Evolutionary conservation across 1,140 invertebrate genomes (phyloP), one percentile per base, ranked within the genome.

Genomic region (Batillaria attramentaria): DNA sequence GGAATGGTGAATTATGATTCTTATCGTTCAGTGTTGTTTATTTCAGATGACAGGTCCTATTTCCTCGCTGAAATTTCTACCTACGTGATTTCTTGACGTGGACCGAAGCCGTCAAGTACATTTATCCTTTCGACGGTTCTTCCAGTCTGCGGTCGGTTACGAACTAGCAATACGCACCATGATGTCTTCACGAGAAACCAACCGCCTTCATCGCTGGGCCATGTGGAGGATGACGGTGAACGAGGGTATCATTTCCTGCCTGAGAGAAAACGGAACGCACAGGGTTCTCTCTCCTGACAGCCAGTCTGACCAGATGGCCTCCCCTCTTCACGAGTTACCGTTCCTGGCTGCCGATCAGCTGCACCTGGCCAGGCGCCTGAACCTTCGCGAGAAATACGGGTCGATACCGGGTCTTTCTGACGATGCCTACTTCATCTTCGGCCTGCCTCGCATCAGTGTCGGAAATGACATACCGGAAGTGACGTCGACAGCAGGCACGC

Each of bases 381-480:
- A 62, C 57, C n/a, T 75, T 35, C 33, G 73, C 20, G 73, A 75
- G 54, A 75, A 42, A 39, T 75, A 75, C 73, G 73, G 73, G 2
- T 62, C 54, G 16, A 65, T 10, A 6, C 73, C 60, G 35, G 73
- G 73, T 28, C 73, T 75, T 13, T 75, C 73, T 6, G 73, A 75
- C 37, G 73, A 75, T 35, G 54, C 73, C 16, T 75, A 75, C 73
- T 75, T 75, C 73, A 75, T 75, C 54, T 75, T 75, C 73, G 73
- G 73, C n/a, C 73, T 75, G 8, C 73, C 73, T 10, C 50, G 73
- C 35, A 62, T 75, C 73, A 75, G 28, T n/a, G 57, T 41, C 13
- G 37, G 37, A 35, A 75, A 75, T 6, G 35, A 75, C 73, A 42
- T 75, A 18, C 73, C 73, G 46, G 73, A 75, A 65, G 73, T 75